Percentiles rank a stretch among this genome's conserved stretches.
Conservation (phyloP, 2,888 invertebrate genomes). For the Fragum fragum region DNA sequence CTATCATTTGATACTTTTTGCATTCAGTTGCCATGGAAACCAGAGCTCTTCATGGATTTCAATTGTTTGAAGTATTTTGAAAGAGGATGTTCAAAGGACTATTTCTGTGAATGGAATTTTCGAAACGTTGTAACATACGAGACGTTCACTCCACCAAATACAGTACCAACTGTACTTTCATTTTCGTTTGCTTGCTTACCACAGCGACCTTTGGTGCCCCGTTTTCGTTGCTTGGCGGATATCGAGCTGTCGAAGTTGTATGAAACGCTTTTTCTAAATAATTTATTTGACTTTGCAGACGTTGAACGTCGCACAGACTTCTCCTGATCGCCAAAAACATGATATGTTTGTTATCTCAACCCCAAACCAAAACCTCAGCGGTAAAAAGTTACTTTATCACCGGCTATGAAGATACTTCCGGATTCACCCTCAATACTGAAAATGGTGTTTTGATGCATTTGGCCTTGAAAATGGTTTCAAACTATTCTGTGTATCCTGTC, state of each 20-base stretch:
- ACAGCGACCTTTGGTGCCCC: slow-evolving; percentile 47
- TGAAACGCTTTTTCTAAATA: slow-evolving; percentile 33
- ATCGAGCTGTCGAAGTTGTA: slow-evolving; percentile 30
- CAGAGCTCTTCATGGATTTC: too few species aligned
- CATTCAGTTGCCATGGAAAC: too few species aligned
- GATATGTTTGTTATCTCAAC: background rate
- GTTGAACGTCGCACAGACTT: background rate
- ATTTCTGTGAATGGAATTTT: too few species aligned
- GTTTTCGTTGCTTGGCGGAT: background rate
- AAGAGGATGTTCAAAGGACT: too few species aligned
- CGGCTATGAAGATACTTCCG: background rate
- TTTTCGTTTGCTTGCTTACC: slow-evolving; percentile 26
- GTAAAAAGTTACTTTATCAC: slow-evolving; percentile 2
- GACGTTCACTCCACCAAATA: too few species aligned
- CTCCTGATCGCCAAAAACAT: slow-evolving; percentile 37
- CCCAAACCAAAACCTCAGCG: background rate
- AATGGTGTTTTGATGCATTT: background rate
- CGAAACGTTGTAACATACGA: too few species aligned
- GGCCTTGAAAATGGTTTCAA: slow-evolving; percentile 43
- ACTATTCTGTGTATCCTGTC: slow-evolving; percentile 56
- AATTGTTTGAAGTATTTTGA: too few species aligned
- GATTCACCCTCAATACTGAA: background rate
- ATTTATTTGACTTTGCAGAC: background rate
- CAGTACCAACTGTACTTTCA: slow-evolving; percentile 9
- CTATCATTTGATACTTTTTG: too few species aligned